These are phyloP conservation scores for Aphelinus atriplicis DNA, from an alignment of 1,140 invertebrate species.

Conservation along the genomic window DNA sequence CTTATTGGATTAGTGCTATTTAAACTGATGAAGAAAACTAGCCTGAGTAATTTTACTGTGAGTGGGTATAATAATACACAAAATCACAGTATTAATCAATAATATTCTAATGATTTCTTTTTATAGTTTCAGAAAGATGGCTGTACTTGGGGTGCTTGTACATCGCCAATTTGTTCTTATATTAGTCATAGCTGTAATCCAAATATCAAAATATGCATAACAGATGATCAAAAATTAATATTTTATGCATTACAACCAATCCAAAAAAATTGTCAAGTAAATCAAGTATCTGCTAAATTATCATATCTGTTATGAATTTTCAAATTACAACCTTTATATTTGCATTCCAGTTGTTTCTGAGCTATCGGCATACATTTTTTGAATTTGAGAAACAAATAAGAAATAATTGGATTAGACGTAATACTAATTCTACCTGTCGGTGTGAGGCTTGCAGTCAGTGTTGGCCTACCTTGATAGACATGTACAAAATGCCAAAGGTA, in stretches of 20 bases:
- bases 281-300: background rate
- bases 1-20: slow-evolving; percentile 68
- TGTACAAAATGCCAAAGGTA: slow-evolving; percentile 37
- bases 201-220: background rate
- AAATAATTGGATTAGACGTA: background rate
- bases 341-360: background rate
- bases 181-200: background rate
- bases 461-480: background rate
- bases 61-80: background rate
- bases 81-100: background rate
- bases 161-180: background rate
- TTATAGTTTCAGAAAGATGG: background rate
- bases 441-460: background rate
- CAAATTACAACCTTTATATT: background rate
- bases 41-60: background rate
- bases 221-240: background rate
- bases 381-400: background rate
- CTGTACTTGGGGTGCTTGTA: background rate
- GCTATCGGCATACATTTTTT: background rate
- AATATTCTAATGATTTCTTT: no score
- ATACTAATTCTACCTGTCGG: background rate
- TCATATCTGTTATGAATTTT: background rate
- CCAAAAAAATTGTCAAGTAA: background rate
- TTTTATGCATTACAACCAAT: background rate
- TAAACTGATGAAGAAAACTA: background rate